Evolutionary conservation across 2,797 vertebrate species (phyloP).

Genomic region (Loriculus beryllinus): DNA sequence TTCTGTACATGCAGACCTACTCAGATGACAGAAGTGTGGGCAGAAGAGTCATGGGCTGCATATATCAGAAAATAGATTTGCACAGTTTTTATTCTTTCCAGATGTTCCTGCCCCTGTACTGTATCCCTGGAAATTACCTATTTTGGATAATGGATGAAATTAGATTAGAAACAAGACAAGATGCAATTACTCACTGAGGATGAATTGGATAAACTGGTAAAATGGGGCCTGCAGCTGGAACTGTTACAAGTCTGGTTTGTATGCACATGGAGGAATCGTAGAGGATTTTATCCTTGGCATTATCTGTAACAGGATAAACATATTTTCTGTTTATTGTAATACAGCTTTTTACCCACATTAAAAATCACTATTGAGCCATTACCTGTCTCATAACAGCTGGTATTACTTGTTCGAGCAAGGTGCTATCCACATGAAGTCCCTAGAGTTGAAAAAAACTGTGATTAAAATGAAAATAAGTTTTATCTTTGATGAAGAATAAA

Average conservation of each 20-base stretch:
- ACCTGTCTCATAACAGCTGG: not conserved
- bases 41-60: not conserved
- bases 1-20: not conserved
- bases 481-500: not conserved
- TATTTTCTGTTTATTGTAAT: conserved; percentile 54
- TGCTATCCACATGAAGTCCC: not conserved
- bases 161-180: conserved; percentile 43
- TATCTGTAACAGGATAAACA: conserved; percentile 30
- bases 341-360: conserved; percentile 17
- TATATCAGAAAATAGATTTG: not conserved
- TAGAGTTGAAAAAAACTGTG: not conserved
- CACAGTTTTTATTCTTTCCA: conserved; percentile 28
- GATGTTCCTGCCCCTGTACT: not conserved
- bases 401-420: conserved; percentile 10
- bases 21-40: not conserved
- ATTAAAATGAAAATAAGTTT: not conserved
- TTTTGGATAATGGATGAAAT: conserved; percentile 50
- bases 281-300: conserved; percentile 43
- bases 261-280: not conserved
- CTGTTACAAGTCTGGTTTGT: conserved; percentile 29
- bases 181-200: conserved; percentile 36
- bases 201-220: conserved; percentile 31
- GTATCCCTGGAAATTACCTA: conserved; percentile 43
- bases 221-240: conserved; percentile 1
- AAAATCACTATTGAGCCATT: conserved; percentile 34